Base-by-base conservation (phyloP, 2,888 invertebrate genomes). In the Tenthredo notha region DNA sequence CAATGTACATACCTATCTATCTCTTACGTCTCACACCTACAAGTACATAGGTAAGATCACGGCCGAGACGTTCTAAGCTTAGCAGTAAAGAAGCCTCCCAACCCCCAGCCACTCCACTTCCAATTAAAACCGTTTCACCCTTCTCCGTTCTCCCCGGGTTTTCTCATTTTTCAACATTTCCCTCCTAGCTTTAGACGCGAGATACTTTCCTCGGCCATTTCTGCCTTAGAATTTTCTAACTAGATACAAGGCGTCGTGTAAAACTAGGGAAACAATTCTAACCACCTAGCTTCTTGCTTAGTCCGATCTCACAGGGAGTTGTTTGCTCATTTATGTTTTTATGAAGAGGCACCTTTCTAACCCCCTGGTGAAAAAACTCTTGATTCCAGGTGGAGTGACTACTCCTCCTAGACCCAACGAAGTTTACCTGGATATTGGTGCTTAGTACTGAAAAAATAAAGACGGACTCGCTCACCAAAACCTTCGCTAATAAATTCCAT, bases 401-500 rank as follows among this genome's bases (percentile, higher is more conserved):
- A 1, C 83, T 43, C 47, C 70, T 43, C 47, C 54, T 47, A 70
- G 67, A 83, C 65, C 67, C 47, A 47, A 47, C 67, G 18, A 40
- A 40, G 83, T 83, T 83, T 83, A 67, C 83, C 83, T 70, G 83
- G n/a, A 83, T 47, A 70, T 47, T 33, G 47, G 83, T 83, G 21
- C 80, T 61, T 18, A 5, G 74, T 43, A 47, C 7, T n/a, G 18
- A 61, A 84, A 61, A 29, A 75, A 78, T 78, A 78, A 47, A 77
- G 58, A 21, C 47, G 65, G 78, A 12, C 84, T 65, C 65, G 37
- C 72, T 85, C 85, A 83, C 83, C 67, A 25, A 25, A 83, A 50
- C 87, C 88, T 89, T 88, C 90, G 91, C 91, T 92, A 92, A 93
- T 93, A 93, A 93, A 93, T 93, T 92, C 92, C 91, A 93, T 93